phyloP scores from a whole-genome alignment of 2,113 vertebrate genomes.

The Micromys minutus region DNA sequence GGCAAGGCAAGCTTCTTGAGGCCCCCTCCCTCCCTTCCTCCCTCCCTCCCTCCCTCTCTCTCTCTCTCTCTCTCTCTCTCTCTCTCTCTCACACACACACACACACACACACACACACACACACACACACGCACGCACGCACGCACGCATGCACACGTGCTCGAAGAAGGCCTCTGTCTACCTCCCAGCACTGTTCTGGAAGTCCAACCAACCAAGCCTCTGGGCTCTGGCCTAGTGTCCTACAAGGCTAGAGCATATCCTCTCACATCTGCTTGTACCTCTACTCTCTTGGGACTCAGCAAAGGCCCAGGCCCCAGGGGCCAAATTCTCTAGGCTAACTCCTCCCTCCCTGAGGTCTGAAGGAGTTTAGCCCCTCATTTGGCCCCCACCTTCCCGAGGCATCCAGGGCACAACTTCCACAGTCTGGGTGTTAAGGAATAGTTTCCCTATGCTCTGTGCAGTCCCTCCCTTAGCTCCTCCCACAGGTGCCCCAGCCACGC shows the following conservation, averaged over 20 bases:
- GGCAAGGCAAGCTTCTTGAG: neutral
- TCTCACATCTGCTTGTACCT: neutral
- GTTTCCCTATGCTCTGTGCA: neutral
- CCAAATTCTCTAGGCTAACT: neutral
- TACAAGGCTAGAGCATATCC: neutral
- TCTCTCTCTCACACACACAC: neutral
- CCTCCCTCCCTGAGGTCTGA: neutral
- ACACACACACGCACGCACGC: neutral
- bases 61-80: neutral
- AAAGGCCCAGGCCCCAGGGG: neutral
- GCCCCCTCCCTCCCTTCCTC: neutral
- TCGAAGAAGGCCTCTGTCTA: neutral
- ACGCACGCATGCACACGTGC: neutral
- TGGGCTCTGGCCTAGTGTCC: neutral
- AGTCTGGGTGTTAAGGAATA: neutral
- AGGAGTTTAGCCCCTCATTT: neutral
- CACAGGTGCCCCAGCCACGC: neutral
- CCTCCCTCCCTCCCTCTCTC: neutral
- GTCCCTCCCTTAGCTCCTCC: neutral
- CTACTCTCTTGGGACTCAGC: neutral
- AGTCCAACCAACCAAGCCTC: neutral
- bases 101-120: too few relatives aligned
- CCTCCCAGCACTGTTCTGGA: neutral
- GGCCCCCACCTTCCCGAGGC: neutral
- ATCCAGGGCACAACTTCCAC: neutral